Percentiles rank a stretch among this genome's conserved stretches.
These are phyloP conservation scores for Metridium senile DNA, from an alignment of 92 coral and sea anemone species.

Conservation along the genomic window DNA sequence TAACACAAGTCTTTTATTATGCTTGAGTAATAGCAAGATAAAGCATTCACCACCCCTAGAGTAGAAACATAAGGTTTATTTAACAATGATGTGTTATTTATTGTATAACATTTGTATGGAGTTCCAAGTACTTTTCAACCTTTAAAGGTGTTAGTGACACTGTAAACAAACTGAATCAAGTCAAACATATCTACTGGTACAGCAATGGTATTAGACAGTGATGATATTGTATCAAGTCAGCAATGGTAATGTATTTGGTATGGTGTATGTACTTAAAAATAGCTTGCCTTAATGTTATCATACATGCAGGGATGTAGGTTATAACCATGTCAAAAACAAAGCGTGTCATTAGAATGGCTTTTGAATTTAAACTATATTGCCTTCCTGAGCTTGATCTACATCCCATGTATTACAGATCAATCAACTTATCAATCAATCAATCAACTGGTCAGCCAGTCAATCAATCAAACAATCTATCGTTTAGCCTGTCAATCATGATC, in stretches of 20 bases:
- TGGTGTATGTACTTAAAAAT: background rate
- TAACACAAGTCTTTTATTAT: no score
- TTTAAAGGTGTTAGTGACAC: background rate
- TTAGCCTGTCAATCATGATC: no score
- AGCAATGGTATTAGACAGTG: background rate
- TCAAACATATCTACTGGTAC: background rate
- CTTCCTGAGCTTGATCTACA: no score
- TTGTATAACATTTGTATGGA: background rate
- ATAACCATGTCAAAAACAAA: no score
- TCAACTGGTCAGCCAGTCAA: no score
- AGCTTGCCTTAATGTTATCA: constrained; percentile 11
- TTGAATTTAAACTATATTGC: no score
- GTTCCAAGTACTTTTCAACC: constrained; percentile 1
- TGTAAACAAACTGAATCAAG: background rate
- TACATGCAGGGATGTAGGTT: constrained; percentile 3
- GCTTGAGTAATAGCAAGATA: no score
- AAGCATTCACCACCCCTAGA: background rate
- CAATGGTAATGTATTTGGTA: background rate
- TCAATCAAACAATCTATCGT: no score
- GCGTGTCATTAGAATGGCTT: no score
- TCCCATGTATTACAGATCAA: no score
- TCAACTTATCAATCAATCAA: no score
- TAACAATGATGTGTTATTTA: background rate
- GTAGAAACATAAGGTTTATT: background rate
- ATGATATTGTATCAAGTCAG: background rate